Evolutionary conservation across 1,140 invertebrate species (phyloP).

Genomic region (Parapsyche elsis): DNA sequence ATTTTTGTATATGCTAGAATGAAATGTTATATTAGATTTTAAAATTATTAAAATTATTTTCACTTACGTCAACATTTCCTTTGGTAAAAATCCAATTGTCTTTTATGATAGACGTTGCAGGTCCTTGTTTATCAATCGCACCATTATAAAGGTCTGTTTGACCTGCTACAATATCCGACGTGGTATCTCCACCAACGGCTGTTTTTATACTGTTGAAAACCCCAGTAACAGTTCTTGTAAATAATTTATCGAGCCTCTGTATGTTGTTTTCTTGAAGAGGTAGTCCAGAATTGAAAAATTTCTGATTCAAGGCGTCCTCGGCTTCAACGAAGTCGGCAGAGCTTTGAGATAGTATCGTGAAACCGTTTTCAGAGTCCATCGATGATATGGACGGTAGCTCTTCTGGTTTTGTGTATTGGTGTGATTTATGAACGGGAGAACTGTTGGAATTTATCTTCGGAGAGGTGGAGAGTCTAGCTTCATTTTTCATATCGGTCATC

Average conservation of each 20-base stretch:
- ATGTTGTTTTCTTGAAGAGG: conserved; percentile 60
- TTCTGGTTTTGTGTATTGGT: conserved; percentile 31
- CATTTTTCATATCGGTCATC: conserved; percentile 5
- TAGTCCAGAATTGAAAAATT: conserved; percentile 7
- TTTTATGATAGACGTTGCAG: conserved; percentile 36
- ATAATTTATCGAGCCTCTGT: conserved; percentile 64
- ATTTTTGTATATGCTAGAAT: background rate
- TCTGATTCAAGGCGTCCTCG: conserved; percentile 52
- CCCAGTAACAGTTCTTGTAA: conserved; percentile 65
- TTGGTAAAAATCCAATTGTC: conserved; percentile 52
- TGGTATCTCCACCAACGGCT: conserved; percentile 62
- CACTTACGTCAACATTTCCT: conserved; percentile 52
- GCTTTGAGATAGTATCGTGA: conserved; percentile 51
- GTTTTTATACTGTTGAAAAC: conserved; percentile 66
- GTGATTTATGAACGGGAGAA: conserved; percentile 43
- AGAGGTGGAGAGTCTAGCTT: background rate
- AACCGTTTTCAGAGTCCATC: conserved; percentile 53
- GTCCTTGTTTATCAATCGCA: conserved; percentile 29
- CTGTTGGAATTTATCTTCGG: conserved; percentile 29
- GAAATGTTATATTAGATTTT: background rate
- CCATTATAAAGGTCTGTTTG: conserved; percentile 43
- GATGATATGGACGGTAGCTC: conserved; percentile 41
- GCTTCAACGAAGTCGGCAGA: conserved; percentile 46
- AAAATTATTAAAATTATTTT: conserved; percentile 6
- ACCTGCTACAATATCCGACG: conserved; percentile 52